Conservation (phyloP, 1,140 invertebrate genomes). For the Drosophila santomea region DNA sequence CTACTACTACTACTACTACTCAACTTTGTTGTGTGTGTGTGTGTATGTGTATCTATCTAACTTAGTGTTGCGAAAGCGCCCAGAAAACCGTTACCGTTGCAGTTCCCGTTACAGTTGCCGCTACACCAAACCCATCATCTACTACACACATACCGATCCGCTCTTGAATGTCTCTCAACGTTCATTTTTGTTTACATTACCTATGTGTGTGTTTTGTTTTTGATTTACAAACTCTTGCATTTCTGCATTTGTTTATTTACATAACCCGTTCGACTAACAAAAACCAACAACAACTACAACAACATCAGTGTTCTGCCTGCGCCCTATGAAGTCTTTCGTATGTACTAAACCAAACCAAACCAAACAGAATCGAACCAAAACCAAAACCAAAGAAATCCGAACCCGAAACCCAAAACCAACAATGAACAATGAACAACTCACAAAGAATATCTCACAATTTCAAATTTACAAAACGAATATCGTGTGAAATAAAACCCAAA, state of each 20-base stretch:
- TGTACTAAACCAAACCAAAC: constrained; percentile 68
- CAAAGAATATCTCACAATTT: constrained; percentile 61
- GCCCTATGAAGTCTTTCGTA: constrained; percentile 85
- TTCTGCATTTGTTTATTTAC: constrained; percentile 83
- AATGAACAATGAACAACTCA: constrained; percentile 32
- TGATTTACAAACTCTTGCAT: constrained; percentile 83
- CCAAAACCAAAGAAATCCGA: constrained; percentile 28
- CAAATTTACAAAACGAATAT: constrained; percentile 55
- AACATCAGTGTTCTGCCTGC: constrained; percentile 79
- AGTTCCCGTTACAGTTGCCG: constrained; percentile 63
- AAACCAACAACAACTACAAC: constrained; percentile 30
- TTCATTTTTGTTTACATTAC: constrained; percentile 78
- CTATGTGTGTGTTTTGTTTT: constrained; percentile 83
- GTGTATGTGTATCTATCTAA: constrained; percentile 38
- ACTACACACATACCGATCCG: constrained; percentile 73
- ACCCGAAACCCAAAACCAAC: constrained; percentile 25
- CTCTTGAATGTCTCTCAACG: constrained; percentile 76
- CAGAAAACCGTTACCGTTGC: constrained; percentile 63
- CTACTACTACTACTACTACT: constrained; percentile 58
- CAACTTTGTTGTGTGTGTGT: constrained; percentile 54
- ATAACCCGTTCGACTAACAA: constrained; percentile 74
- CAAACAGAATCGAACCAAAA: constrained; percentile 29
- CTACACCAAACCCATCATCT: constrained; percentile 79
- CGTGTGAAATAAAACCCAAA: constrained; percentile 63
- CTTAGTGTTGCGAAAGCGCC: constrained; percentile 48